phyloP scores from a whole-genome alignment of 2,113 vertebrate species.

The zebrafish (Danio rerio) region DNA sequence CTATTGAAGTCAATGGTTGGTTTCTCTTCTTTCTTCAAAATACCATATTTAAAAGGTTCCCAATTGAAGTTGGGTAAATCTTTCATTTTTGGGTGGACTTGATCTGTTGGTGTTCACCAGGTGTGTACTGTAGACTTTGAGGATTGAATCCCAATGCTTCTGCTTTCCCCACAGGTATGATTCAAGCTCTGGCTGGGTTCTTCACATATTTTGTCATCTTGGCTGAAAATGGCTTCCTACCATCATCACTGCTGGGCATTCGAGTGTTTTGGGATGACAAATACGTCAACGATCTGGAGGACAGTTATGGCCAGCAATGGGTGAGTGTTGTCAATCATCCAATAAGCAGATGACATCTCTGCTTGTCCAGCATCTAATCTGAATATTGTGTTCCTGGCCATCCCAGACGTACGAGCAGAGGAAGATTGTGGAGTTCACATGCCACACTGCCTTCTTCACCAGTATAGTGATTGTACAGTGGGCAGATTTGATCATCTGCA shows the following conservation, averaged over 20 bases:
- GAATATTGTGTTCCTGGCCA: neutral
- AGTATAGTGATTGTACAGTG: slow-evolving; percentile 94
- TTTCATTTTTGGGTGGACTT: too few species aligned
- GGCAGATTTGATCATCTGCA: slow-evolving; percentile 94
- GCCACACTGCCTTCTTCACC: slow-evolving; percentile 92
- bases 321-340: slow-evolving; percentile 69
- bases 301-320: slow-evolving; percentile 92
- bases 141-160: neutral
- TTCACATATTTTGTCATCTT: slow-evolving; percentile 96
- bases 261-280: slow-evolving; percentile 91
- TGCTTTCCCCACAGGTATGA: slow-evolving; percentile 80
- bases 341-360: too few species aligned
- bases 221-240: slow-evolving; percentile 94
- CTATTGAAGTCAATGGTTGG: too few species aligned
- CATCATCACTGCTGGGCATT: slow-evolving; percentile 84
- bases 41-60: too few species aligned
- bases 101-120: neutral
- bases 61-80: too few species aligned
- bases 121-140: too few species aligned
- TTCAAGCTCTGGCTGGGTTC: slow-evolving; percentile 92
- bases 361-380: neutral
- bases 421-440: slow-evolving; percentile 95
- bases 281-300: slow-evolving; percentile 86
- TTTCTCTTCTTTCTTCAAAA: too few species aligned
- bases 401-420: slow-evolving; percentile 91